phyloP scores from a whole-genome alignment of 2,888 invertebrate genomes.

The Cheilosia soror region DNA sequence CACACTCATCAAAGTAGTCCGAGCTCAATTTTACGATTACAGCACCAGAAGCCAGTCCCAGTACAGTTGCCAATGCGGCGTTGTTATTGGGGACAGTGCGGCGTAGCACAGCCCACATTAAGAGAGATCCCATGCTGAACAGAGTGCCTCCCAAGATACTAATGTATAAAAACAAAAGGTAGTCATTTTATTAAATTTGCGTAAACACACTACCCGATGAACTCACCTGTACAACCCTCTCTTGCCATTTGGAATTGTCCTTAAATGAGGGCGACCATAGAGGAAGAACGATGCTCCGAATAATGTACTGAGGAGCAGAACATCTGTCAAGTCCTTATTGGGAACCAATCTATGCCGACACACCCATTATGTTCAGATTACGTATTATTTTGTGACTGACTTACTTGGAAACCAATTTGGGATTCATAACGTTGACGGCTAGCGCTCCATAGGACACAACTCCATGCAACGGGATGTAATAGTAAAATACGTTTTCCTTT shows the following conservation, averaged over 20 bases:
- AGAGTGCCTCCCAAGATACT: constrained; percentile 88
- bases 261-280: constrained; percentile 91
- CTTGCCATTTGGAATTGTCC: constrained; percentile 86
- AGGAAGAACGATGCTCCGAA: constrained; percentile 93
- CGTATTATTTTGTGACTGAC: constrained; percentile 37
- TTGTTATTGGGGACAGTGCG: constrained; percentile 86
- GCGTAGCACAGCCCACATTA: constrained; percentile 94
- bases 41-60: constrained; percentile 82
- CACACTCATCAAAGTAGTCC: constrained; percentile 82
- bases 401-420: constrained; percentile 89
- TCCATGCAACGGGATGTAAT: constrained; percentile 91
- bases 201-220: constrained; percentile 61
- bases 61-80: constrained; percentile 79
- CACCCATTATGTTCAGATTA: neutral
- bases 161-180: constrained; percentile 10
- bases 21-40: constrained; percentile 81
- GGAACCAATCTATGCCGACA: constrained; percentile 87
- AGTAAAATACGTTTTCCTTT: constrained; percentile 88
- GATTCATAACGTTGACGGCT: constrained; percentile 94
- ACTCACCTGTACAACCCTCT: constrained; percentile 88
- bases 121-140: constrained; percentile 95
- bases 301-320: constrained; percentile 91
- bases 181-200: neutral
- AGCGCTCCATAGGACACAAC: constrained; percentile 90
- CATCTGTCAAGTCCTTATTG: constrained; percentile 91